A percentile compares a stretch with the other conserved stretches of the same genome.
phyloP scores from a whole-genome alignment of 2,113 vertebrate genomes.

The Spilogale gracilis region DNA sequence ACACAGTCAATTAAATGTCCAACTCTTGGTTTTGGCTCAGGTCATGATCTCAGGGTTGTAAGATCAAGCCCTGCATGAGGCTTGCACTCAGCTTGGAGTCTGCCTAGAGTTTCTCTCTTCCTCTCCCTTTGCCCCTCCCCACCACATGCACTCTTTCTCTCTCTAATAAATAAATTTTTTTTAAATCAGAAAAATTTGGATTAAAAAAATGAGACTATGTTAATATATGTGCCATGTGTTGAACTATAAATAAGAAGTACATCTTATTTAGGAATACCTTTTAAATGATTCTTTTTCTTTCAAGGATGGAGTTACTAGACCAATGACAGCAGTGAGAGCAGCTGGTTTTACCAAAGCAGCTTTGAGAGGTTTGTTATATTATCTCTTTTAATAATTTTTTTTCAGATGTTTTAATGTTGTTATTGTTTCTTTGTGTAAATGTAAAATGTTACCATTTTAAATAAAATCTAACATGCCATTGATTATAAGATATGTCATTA shows the following conservation, averaged over 20 bases:
- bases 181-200: background rate
- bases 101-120: background rate
- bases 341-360: slow-evolving; percentile 95
- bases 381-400: background rate
- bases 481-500: background rate
- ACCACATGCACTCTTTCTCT: background rate
- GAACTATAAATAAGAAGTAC: background rate
- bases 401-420: background rate
- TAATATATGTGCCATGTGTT: background rate
- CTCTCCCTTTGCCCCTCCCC: background rate
- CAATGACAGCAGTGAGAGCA: slow-evolving; percentile 97
- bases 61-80: background rate
- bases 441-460: slow-evolving; percentile 3
- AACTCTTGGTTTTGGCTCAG: background rate
- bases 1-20: background rate
- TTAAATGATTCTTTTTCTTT: slow-evolving; percentile 66
- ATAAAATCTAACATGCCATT: background rate
- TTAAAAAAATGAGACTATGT: background rate
- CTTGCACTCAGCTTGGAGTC: background rate
- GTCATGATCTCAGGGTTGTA: background rate
- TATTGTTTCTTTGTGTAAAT: slow-evolving; percentile 3
- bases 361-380: slow-evolving; percentile 88
- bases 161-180: background rate
- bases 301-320: slow-evolving; percentile 94
- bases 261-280: background rate